Evolutionary conservation across 1,140 invertebrate genomes (phyloP), one percentile per base, ranked within the genome.

Genomic region (Atta colombica): DNA sequence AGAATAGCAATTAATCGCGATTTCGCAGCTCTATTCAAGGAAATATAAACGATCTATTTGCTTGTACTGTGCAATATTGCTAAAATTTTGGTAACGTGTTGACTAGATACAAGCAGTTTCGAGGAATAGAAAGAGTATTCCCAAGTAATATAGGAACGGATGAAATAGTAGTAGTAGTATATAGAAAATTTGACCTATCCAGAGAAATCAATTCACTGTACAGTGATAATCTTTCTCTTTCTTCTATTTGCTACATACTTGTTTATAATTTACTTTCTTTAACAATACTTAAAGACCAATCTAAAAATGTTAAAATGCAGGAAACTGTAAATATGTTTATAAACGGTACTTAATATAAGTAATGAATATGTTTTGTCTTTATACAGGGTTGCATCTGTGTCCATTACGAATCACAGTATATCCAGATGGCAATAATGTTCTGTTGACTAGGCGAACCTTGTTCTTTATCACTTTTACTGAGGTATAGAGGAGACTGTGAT

Each of bases 91-190:
- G 66, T 90, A 66, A 78, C 81, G 80, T 75, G 55, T 90, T 58
- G 89, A 90, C 86, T 90, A 90, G 89, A 88, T 88, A 77, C 51
- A 89, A 88, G 81, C 82, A 84, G 85, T 75, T 69, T 90, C 61
- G 81, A 80, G 72, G 61, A 69, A 85, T 72, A 72, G 65, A 71
- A 87, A 45, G 71, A 86, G 87, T 65, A 81, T 77, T 80, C 6
- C 72, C 31, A 8, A 25, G 45, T 71, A 35, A 60, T 55, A 21
- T 66, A 21, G 68, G 60, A 77, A 89, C 60, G 14, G 39, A 66
- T n/a, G 45, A 75, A 87, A 58, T 84, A 68, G 65, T 66, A 90
- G 63, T 68, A 90, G 63, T 68, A 90, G 69, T 75, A 75, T 51
- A 84, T 45, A 84, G 80, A 86, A 86, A 87, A 90, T 21, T 87